phyloP scores from a whole-genome alignment of 2,113 vertebrate species.

The Pygoscelis antarcticus region DNA sequence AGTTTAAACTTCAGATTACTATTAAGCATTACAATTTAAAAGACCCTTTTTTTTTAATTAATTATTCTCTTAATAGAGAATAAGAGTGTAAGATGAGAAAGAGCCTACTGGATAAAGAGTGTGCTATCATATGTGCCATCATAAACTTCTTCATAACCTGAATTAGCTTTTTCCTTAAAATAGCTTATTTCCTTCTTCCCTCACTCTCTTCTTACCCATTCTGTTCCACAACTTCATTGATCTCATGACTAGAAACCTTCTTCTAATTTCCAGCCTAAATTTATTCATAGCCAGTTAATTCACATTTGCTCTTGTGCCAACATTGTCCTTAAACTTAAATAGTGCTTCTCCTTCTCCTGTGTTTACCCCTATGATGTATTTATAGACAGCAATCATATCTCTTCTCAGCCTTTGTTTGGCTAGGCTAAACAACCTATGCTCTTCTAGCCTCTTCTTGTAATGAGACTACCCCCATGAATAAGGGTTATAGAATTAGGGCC shows the following conservation, averaged over 20 bases:
- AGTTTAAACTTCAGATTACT: not conserved
- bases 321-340: not conserved
- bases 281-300: constrained; percentile 16
- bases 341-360: not conserved
- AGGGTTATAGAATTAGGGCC: not conserved
- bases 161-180: not conserved
- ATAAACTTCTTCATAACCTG: not conserved
- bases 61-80: not conserved
- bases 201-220: not conserved
- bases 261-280: not conserved
- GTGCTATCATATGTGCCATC: not conserved
- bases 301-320: not conserved
- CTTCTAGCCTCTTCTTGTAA: not conserved
- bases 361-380: not conserved
- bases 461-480: not conserved
- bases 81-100: not conserved
- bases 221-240: not conserved
- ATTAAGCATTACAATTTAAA: not conserved
- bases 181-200: not conserved
- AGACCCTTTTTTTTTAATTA: not conserved
- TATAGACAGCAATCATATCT: not conserved
- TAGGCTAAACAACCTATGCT: not conserved
- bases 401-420: constrained; percentile 19
- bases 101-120: not conserved
- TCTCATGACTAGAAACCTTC: not conserved